Conservation (phyloP, 2,888 invertebrate genomes). For the Rhagophthalmus giganteus region DNA sequence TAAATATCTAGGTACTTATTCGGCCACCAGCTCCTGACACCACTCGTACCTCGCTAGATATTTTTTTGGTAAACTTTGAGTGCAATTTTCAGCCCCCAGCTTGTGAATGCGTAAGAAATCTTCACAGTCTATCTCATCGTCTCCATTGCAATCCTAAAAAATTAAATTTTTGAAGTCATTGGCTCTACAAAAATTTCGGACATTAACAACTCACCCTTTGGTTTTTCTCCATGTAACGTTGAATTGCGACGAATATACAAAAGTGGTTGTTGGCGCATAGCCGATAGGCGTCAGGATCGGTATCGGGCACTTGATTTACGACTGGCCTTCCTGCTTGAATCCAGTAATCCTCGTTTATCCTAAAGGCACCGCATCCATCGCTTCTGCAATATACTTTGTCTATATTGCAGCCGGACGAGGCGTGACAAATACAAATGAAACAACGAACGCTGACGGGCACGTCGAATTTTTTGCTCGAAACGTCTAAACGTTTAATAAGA, state of each 20-base stretch:
- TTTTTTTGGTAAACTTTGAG: background rate
- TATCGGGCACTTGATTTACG: background rate
- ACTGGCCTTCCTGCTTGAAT: slow-evolving; percentile 2
- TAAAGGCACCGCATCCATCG: slow-evolving; percentile 4
- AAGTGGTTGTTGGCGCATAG: background rate
- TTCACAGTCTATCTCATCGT: background rate
- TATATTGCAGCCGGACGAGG: background rate
- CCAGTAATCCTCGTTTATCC: slow-evolving; percentile 3
- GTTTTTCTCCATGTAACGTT: slow-evolving; percentile 8
- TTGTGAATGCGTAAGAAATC: background rate
- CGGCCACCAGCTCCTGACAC: background rate
- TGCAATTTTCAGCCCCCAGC: background rate
- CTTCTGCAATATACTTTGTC: background rate
- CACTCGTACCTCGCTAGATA: background rate
- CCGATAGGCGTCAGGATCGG: background rate
- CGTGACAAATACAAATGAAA: slow-evolving; percentile 7
- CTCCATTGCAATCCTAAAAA: slow-evolving; percentile 54
- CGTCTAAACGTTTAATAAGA: background rate
- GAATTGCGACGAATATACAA: slow-evolving; percentile 1
- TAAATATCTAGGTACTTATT: too few species aligned
- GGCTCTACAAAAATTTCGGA: background rate
- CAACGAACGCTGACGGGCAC: slow-evolving; percentile 4
- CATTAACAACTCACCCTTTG: slow-evolving; percentile 5
- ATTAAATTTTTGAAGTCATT: background rate
- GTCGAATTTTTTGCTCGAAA: slow-evolving; percentile 1